A percentile compares a stretch with the other conserved stretches of the same genome.
Evolutionary conservation across 1,140 invertebrate species (phyloP).

Genomic region (Drosophila elegans): DNA sequence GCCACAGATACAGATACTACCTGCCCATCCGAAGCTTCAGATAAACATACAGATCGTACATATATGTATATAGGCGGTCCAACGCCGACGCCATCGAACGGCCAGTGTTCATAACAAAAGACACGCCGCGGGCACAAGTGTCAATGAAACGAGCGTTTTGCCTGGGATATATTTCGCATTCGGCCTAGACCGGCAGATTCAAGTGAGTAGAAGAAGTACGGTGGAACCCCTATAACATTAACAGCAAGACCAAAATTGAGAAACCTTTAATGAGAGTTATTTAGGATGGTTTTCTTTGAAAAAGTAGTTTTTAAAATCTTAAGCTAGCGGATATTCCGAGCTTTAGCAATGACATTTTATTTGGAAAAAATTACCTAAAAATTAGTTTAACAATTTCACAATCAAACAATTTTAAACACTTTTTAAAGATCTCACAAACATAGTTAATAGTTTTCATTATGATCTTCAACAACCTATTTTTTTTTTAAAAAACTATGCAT

Average conservation of each 20-base stretch:
- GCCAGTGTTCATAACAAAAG: conserved; percentile 63
- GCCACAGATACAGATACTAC: conserved; percentile 53
- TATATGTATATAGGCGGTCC: conserved; percentile 52
- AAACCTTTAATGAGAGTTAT: no score
- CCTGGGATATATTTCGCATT: conserved; percentile 34
- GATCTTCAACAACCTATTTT: no score
- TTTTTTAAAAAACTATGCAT: no score
- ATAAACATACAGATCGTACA: conserved; percentile 18
- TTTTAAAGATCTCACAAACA: no score
- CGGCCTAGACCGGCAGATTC: conserved; percentile 33
- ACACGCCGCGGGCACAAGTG: conserved; percentile 74
- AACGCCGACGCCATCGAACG: conserved; percentile 51
- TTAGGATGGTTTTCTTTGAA: no score
- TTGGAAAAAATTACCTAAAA: no score
- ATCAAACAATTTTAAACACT: no score
- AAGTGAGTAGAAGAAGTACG: conserved; percentile 24
- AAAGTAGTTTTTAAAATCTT: no score
- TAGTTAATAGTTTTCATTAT: no score
- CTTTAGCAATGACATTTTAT: no score
- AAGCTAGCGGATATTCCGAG: no score
- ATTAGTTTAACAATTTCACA: no score
- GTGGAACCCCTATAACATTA: neutral
- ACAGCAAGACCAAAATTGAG: neutral
- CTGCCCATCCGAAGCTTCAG: conserved; percentile 38
- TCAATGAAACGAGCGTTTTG: conserved; percentile 72